Evolutionary conservation across 2,797 vertebrate genomes (phyloP).

Genomic region (Myripristis murdjan): DNA sequence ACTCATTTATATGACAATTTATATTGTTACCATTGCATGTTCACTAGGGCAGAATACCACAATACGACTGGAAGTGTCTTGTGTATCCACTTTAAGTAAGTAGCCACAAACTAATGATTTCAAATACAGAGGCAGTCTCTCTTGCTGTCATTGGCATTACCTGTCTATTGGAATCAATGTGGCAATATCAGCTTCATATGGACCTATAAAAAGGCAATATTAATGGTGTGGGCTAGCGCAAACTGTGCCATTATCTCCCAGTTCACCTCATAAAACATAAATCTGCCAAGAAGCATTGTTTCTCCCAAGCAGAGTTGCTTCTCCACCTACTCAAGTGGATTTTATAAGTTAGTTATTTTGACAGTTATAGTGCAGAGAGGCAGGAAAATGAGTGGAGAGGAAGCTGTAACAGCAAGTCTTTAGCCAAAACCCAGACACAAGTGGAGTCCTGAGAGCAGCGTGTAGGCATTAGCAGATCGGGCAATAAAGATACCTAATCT

Average conservation of each 20-base stretch:
- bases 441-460: slow-evolving; percentile 31
- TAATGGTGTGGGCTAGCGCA: slow-evolving; percentile 42
- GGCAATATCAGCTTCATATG: slow-evolving; percentile 24
- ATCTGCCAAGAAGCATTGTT: slow-evolving; percentile 48
- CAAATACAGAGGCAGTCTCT: background rate
- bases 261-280: slow-evolving; percentile 44
- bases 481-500: slow-evolving; percentile 14
- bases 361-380: slow-evolving; percentile 46
- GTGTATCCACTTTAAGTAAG: background rate
- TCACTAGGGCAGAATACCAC: background rate
- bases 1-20: no score
- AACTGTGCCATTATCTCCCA: slow-evolving; percentile 45
- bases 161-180: slow-evolving; percentile 22
- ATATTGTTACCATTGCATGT: background rate
- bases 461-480: slow-evolving; percentile 40
- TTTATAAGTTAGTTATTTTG: slow-evolving; percentile 53
- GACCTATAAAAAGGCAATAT: slow-evolving; percentile 37
- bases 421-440: slow-evolving; percentile 33
- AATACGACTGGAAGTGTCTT: background rate
- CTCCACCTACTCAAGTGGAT: slow-evolving; percentile 50
- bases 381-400: slow-evolving; percentile 14
- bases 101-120: background rate
- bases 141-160: slow-evolving; percentile 2
- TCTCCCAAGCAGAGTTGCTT: slow-evolving; percentile 33
- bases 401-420: slow-evolving; percentile 27